phyloP scores from a whole-genome alignment of 2,888 invertebrate genomes.

The Hemithea aestivaria region DNA sequence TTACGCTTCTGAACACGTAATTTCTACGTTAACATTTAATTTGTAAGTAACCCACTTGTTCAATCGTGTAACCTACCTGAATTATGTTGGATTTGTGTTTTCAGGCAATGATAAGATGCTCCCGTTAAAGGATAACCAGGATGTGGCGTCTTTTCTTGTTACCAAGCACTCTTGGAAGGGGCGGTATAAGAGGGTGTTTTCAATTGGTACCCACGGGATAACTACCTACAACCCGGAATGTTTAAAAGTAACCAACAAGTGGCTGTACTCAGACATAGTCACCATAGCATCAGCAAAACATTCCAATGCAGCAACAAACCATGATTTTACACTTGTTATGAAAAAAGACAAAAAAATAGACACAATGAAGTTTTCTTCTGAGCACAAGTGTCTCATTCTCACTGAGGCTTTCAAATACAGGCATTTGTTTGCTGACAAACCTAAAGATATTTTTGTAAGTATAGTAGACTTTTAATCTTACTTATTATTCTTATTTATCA shows the following conservation, averaged over 20 bases:
- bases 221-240: slow-evolving; percentile 94
- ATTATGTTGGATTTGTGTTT: slow-evolving; percentile 9
- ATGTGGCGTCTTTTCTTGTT: slow-evolving; percentile 97
- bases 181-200: slow-evolving; percentile 98
- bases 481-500: too few relatives aligned
- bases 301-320: slow-evolving; percentile 72
- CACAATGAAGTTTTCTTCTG: slow-evolving; percentile 97
- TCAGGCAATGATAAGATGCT: slow-evolving; percentile 84
- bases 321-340: slow-evolving; percentile 90
- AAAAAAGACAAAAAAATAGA: slow-evolving; percentile 95
- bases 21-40: slow-evolving; percentile 18
- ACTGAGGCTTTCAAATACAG: slow-evolving; percentile 93
- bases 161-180: slow-evolving; percentile 99
- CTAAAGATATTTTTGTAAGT: slow-evolving; percentile 87
- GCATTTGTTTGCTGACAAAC: slow-evolving; percentile 88
- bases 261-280: slow-evolving; percentile 90
- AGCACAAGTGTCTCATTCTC: slow-evolving; percentile 94
- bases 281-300: slow-evolving; percentile 82
- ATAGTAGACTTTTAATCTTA: slow-evolving; percentile 1
- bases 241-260: slow-evolving; percentile 90
- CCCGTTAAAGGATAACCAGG: slow-evolving; percentile 94
- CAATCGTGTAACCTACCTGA: slow-evolving; percentile 13
- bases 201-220: slow-evolving; percentile 96
- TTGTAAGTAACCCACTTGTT: slow-evolving; percentile 40
- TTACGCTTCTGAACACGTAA: slow-evolving; percentile 8